Conservation (phyloP, 2,797 vertebrate genomes). For the Falco berigora region DNA sequence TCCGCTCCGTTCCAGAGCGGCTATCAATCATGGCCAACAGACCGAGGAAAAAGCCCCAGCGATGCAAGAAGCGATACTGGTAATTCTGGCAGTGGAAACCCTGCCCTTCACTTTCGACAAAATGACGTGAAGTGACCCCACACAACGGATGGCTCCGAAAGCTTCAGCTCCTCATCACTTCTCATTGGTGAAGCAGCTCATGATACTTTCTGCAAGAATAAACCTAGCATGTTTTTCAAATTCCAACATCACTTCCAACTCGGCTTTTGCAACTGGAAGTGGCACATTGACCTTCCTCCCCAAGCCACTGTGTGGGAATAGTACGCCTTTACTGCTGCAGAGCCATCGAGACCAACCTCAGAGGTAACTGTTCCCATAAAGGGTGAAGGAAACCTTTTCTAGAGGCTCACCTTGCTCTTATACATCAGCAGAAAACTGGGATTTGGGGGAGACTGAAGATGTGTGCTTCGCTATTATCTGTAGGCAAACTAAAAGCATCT, state of each 20-base stretch:
- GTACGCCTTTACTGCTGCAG: background rate
- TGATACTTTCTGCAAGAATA: background rate
- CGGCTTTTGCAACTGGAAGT: accelerated
- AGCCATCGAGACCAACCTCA: accelerated
- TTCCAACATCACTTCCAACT: background rate
- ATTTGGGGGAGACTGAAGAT: background rate
- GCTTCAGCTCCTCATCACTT: background rate
- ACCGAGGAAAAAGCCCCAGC: background rate
- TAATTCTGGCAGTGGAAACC: background rate
- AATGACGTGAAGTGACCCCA: background rate
- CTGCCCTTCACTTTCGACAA: background rate
- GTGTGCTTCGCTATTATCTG: background rate
- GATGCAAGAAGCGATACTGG: accelerated
- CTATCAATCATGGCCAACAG: background rate
- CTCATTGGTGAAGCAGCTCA: accelerated
- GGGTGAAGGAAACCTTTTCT: background rate
- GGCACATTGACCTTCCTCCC: background rate
- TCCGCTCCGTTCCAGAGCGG: background rate
- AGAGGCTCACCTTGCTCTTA: background rate
- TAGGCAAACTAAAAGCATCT: background rate
- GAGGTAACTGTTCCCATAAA: background rate
- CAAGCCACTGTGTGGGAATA: accelerated
- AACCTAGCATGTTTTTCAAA: accelerated
- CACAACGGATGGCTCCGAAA: accelerated
- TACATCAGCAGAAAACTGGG: background rate